Evolutionary conservation across 2,888 invertebrate species (phyloP).

Genomic region (Erebia epiphron): DNA sequence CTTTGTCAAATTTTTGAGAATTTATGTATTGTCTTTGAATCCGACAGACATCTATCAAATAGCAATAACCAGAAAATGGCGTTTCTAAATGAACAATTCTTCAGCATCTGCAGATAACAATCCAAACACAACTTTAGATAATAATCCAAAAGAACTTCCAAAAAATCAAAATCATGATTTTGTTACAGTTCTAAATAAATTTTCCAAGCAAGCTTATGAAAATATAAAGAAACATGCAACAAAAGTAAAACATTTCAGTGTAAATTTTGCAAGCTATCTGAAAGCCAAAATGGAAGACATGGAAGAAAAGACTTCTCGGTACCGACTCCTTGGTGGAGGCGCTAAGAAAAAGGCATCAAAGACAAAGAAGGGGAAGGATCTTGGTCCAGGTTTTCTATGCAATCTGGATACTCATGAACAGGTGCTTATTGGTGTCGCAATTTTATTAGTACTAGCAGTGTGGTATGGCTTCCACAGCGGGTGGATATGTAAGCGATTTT

Average conservation of each 20-base stretch:
- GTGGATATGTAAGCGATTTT: not conserved
- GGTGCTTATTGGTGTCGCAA: not conserved
- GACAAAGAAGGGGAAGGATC: not conserved
- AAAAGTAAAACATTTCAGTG: not conserved
- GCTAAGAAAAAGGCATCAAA: not conserved
- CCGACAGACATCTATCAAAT: not conserved
- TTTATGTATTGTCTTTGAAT: not conserved
- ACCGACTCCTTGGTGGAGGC: not conserved
- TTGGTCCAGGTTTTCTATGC: not conserved
- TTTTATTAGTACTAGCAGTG: not conserved
- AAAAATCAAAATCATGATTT: not conserved
- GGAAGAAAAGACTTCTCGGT: slow-evolving; percentile 1
- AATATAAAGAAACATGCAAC: not conserved
- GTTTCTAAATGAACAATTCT: not conserved
- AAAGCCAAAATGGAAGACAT: not conserved
- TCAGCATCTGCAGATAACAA: not conserved
- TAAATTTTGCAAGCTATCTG: not conserved
- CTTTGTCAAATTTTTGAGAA: not conserved
- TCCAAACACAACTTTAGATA: too few species aligned
- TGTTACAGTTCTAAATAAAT: not conserved
- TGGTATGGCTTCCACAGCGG: slow-evolving; percentile 1
- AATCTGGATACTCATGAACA: not conserved
- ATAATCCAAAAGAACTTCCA: too few species aligned
- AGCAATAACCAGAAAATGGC: too few species aligned
- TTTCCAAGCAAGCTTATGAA: not conserved